A percentile compares a stretch with the other conserved stretches of the same genome.
Conservation (phyloP, 2,797 vertebrate genomes). For the Myotis myotis region DNA sequence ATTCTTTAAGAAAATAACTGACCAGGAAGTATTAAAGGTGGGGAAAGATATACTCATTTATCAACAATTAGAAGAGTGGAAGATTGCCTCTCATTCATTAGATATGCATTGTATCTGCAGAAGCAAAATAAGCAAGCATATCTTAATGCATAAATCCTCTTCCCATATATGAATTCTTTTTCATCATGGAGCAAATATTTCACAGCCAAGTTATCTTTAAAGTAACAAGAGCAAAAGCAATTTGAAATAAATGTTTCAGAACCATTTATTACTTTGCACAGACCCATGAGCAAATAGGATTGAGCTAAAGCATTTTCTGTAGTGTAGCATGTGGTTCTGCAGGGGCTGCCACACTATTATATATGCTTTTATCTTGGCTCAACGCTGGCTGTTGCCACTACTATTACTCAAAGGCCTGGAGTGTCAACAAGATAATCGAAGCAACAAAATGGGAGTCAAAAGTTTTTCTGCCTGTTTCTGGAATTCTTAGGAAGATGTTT, state of each 20-base stretch:
- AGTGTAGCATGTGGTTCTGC: not conserved
- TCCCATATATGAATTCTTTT: not conserved
- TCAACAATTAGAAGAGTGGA: not conserved
- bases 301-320: not conserved
- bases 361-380: conserved; percentile 31
- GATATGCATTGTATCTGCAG: not conserved
- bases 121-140: not conserved
- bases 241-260: conserved; percentile 56
- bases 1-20: not conserved
- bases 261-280: conserved; percentile 39
- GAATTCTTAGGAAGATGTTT: conserved; percentile 46
- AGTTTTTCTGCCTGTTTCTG: conserved; percentile 31
- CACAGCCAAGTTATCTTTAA: conserved; percentile 58
- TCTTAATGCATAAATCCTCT: not conserved
- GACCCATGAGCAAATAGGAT: conserved; percentile 40
- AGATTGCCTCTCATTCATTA: not conserved
- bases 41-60: not conserved
- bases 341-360: not conserved
- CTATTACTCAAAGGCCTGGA: conserved; percentile 61
- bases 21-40: not conserved
- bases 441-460: conserved; percentile 41
- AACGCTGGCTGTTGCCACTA: not conserved
- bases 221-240: conserved; percentile 63
- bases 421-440: conserved; percentile 65
- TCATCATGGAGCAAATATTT: conserved; percentile 51